phyloP scores from a whole-genome alignment of 2,113 vertebrate genomes.

The Oreochromis niloticus region DNA sequence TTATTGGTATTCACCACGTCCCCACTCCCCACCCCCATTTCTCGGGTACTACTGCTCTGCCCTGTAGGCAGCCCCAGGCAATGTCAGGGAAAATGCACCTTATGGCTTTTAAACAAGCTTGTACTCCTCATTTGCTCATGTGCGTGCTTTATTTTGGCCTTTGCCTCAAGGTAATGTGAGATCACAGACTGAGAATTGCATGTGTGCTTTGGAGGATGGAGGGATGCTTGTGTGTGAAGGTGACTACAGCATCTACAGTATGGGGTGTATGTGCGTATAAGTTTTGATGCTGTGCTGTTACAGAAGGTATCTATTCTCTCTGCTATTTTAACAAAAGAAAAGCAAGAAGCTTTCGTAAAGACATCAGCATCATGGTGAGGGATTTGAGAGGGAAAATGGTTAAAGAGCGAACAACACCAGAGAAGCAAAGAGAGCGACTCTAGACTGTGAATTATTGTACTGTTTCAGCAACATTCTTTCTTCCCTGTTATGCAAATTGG shows the following conservation, averaged over 20 bases:
- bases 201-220: background rate
- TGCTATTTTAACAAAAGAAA: background rate
- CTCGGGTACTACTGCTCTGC: background rate
- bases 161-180: conserved; percentile 27
- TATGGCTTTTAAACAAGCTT: conserved; percentile 24
- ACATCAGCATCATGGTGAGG: background rate
- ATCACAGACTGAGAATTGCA: background rate
- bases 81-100: background rate
- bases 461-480: background rate
- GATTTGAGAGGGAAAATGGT: background rate
- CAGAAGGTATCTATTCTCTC: conserved; percentile 4
- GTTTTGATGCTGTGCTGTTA: background rate
- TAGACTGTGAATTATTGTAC: background rate
- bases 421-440: background rate
- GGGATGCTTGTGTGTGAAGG: background rate
- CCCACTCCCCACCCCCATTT: background rate
- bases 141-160: conserved; percentile 11
- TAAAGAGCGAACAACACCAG: background rate
- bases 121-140: conserved; percentile 15
- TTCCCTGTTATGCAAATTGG: background rate
- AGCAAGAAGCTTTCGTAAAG: background rate
- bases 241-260: background rate
- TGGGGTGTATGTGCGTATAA: background rate
- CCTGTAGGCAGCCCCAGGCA: background rate
- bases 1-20: conserved; percentile 21